Conservation (phyloP, 2,113 vertebrate genomes). For the Recurvirostra avosetta region DNA sequence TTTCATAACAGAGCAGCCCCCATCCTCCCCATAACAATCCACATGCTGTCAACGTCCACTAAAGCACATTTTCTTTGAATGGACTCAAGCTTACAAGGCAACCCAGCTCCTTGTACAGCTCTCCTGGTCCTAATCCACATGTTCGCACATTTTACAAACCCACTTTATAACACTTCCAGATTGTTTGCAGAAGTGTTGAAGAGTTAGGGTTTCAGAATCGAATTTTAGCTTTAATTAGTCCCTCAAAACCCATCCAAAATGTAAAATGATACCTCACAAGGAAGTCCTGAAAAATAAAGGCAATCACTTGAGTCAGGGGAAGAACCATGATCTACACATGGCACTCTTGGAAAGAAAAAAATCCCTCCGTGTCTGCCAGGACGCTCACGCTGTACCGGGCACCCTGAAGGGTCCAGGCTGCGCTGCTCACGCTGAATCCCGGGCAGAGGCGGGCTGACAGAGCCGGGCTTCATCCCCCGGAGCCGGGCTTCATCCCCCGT, state of each 20-base stretch:
- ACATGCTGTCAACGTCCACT: rapidly evolving
- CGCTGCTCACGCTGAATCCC: background rate
- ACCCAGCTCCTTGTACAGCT: background rate
- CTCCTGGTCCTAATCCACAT: background rate
- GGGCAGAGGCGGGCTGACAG: too few species aligned
- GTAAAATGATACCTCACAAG: background rate
- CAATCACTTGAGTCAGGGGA: background rate
- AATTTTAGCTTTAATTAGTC: background rate
- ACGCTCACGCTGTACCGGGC: rapidly evolving
- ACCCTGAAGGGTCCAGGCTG: background rate
- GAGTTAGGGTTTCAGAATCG: background rate
- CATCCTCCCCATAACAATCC: background rate
- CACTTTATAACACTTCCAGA: rapidly evolving
- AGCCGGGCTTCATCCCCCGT: too few species aligned
- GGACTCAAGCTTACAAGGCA: background rate
- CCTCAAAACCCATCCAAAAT: background rate
- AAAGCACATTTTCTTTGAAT: background rate
- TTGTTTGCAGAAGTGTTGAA: background rate
- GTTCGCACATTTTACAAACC: background rate
- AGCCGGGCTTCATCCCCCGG: too few species aligned
- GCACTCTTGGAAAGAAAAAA: background rate
- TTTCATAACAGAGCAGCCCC: background rate
- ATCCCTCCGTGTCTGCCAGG: rapidly evolving
- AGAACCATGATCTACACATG: background rate
- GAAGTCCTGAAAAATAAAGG: background rate